Evolutionary conservation across 2,113 vertebrate species (phyloP), one percentile per base, ranked within the genome.

Genomic region (Zapornia atra): DNA sequence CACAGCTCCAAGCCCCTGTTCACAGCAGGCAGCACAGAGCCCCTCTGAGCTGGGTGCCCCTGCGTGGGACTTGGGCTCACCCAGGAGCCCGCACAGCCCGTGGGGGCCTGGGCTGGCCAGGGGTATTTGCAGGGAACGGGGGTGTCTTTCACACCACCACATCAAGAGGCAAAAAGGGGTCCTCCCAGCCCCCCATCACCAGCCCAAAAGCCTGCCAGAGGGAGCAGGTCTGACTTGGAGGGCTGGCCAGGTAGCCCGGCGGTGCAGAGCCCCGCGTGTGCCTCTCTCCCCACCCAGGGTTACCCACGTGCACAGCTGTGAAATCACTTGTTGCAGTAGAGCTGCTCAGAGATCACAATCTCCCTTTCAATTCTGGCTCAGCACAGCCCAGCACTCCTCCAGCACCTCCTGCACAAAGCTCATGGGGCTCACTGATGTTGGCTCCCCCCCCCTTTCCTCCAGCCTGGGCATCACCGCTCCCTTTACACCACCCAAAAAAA

Each of bases 321-420:
- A 57, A 42, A 28, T 16, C 42, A 12, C 44, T 53, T 56, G 26
- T 36, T 63, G 66, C 56, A 63, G 29, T 16, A 46, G 56, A 50
- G 29, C 51, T 20, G n/a, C 46, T 29, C 10, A 48, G 21, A 26
- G 50, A 10, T 70, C 6, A 21, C 12, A 7, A 2, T 5, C 3
- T 36, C 40, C 26, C 19, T 14, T 4, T 9, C 22, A 0, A 1
- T 7, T 64, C 46, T 73, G 40, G 36, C 51, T 1, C 1, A 8
- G 72, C 31, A 8, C 24, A 1, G 2, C 1, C 1, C 1, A 14
- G 12, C 2, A 0, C 56, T 80, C 29, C 29, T 48, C 66, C 34
- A 14, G 10, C 6, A 21, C 8, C 81, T 38, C 15, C 8, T 19
- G 34, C 68, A 44, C 42, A 44, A 44, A 44, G 42, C 42, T 44